Conservation (phyloP, 2,797 vertebrate species). For the Scolopax rusticola region DNA sequence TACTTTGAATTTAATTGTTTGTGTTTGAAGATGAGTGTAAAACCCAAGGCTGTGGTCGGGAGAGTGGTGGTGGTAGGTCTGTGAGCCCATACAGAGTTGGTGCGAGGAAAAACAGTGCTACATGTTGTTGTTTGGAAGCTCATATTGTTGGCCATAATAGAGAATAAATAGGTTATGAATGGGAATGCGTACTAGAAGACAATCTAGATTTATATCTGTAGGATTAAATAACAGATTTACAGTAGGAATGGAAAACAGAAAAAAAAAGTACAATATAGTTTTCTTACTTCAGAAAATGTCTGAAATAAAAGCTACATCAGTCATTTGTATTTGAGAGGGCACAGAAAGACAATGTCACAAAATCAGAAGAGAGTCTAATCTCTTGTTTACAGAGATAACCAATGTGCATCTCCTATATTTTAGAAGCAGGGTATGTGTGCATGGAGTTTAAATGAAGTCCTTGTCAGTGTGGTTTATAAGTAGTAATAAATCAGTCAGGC, state of each 20-base stretch:
- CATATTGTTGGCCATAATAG: not conserved
- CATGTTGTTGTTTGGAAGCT: not conserved
- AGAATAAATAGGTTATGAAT: not conserved
- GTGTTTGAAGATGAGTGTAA: not conserved
- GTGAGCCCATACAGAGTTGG: not conserved
- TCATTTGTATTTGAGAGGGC: not conserved
- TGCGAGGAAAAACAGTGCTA: not conserved
- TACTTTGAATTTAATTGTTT: not conserved
- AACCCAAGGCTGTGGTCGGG: not conserved
- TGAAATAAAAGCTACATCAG: not conserved
- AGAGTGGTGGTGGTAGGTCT: not conserved
- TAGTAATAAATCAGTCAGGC: conserved; percentile 15
- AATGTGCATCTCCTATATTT: not conserved
- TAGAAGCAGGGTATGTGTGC: not conserved
- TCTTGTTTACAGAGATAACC: not conserved
- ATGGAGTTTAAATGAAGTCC: conserved; percentile 3
- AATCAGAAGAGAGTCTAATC: not conserved
- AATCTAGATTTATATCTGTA: not conserved
- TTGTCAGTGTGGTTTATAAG: conserved; percentile 13
- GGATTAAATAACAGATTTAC: not conserved
- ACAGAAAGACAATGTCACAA: not conserved
- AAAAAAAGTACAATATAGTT: not conserved
- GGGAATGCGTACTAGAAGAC: not conserved
- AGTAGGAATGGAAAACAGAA: not conserved
- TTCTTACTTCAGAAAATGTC: not conserved